A percentile compares a stretch with the other conserved stretches of the same genome.
These are phyloP conservation scores for Dastarcus helophoroides DNA, from an alignment of 2,888 invertebrate genomes.

Conservation along the genomic window DNA sequence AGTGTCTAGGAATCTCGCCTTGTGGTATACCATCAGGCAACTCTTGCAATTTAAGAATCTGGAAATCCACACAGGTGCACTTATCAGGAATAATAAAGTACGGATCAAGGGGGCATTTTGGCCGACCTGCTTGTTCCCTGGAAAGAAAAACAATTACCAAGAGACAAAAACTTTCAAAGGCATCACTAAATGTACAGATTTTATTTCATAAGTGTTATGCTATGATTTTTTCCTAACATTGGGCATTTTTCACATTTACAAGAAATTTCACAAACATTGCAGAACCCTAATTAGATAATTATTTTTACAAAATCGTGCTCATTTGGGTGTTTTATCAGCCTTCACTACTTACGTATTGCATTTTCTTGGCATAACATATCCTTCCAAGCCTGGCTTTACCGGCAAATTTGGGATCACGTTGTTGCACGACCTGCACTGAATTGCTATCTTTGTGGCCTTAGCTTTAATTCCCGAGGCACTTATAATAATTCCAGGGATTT, in stretches of 20 bases:
- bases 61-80: constrained; percentile 95
- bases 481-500: constrained; percentile 91
- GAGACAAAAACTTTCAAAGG: neutral
- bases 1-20: constrained; percentile 95
- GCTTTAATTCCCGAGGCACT: constrained; percentile 89
- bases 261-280: constrained; percentile 1
- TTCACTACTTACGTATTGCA: constrained; percentile 83
- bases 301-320: too few species aligned
- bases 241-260: neutral
- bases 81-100: constrained; percentile 97
- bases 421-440: constrained; percentile 91
- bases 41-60: constrained; percentile 95
- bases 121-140: constrained; percentile 85
- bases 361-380: constrained; percentile 87
- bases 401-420: constrained; percentile 79
- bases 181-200: neutral
- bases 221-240: neutral
- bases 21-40: constrained; percentile 88
- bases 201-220: neutral
- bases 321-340: too few species aligned
- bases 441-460: constrained; percentile 89
- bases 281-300: neutral
- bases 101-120: constrained; percentile 93
- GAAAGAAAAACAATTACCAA: constrained; percentile 1
- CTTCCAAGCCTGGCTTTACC: constrained; percentile 92